Conservation (phyloP, 2,888 invertebrate genomes). For the Campoletis raptor region DNA sequence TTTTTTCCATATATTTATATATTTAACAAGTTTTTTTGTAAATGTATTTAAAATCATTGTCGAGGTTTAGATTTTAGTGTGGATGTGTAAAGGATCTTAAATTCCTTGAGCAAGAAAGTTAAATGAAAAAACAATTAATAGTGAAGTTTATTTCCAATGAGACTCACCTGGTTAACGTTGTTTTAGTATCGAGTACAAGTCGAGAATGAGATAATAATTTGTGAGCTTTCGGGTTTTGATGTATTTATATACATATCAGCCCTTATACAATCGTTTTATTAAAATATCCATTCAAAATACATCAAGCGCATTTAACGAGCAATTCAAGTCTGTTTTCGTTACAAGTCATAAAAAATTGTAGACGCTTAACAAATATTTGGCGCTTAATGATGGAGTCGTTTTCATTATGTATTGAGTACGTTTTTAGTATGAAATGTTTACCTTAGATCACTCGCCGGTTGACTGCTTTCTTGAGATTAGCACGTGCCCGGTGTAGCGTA, state of each 20-base stretch:
- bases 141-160: neutral
- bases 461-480: neutral
- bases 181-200: neutral
- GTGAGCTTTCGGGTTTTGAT: neutral
- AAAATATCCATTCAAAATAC: neutral
- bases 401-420: too few relatives aligned
- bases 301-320: neutral
- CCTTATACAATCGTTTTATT: neutral
- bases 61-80: neutral
- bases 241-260: neutral
- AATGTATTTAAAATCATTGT: neutral
- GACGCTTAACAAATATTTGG: slow-evolving; percentile 4
- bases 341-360: neutral
- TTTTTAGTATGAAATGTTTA: slow-evolving; percentile 5
- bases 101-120: neutral
- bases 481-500: neutral
- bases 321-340: neutral
- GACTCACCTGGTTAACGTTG: neutral
- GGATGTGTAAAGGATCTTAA: neutral
- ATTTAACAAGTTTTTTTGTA: neutral
- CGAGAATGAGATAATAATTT: neutral
- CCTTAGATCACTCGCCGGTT: slow-evolving; percentile 5
- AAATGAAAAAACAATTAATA: neutral
- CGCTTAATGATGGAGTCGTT: neutral
- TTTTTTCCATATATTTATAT: neutral